Percentiles rank a stretch among this genome's conserved stretches.
These are phyloP conservation scores for Piaya cayana DNA, from an alignment of 2,113 vertebrate genomes.

Conservation along the genomic window DNA sequence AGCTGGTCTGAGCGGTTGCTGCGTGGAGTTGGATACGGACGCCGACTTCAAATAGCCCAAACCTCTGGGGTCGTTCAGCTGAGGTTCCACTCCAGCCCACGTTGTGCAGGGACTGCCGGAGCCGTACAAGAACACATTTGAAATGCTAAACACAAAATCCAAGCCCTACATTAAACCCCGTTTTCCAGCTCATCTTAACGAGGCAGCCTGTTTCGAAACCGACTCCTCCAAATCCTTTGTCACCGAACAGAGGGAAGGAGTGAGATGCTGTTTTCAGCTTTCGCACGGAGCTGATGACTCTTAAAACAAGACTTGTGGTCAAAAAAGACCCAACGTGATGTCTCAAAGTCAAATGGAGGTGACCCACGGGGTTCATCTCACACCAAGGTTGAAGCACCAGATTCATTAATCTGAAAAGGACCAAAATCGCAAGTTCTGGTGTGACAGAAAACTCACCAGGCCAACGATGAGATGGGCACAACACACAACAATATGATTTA, in stretches of 20 bases:
- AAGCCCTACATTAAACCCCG: neutral
- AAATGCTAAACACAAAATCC: neutral
- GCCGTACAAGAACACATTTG: neutral
- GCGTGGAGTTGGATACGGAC: neutral
- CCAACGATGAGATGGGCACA: neutral
- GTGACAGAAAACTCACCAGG: neutral
- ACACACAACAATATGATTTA: neutral
- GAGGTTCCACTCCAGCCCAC: neutral
- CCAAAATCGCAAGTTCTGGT: neutral
- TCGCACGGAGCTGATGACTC: neutral
- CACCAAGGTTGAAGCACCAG: neutral
- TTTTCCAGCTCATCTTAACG: neutral
- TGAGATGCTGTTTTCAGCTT: neutral
- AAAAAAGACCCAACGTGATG: neutral
- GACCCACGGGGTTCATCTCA: neutral
- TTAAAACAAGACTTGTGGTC: neutral
- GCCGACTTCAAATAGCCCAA: constrained; percentile 1
- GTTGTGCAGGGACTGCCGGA: neutral
- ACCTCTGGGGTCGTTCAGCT: neutral
- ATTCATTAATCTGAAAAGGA: neutral
- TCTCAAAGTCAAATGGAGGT: neutral
- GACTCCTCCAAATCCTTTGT: neutral
- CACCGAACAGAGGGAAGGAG: neutral
- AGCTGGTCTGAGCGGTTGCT: neutral
- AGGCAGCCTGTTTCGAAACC: neutral